Conservation (phyloP, 2,888 invertebrate genomes). For the Caenorhabditis angaria region DNA sequence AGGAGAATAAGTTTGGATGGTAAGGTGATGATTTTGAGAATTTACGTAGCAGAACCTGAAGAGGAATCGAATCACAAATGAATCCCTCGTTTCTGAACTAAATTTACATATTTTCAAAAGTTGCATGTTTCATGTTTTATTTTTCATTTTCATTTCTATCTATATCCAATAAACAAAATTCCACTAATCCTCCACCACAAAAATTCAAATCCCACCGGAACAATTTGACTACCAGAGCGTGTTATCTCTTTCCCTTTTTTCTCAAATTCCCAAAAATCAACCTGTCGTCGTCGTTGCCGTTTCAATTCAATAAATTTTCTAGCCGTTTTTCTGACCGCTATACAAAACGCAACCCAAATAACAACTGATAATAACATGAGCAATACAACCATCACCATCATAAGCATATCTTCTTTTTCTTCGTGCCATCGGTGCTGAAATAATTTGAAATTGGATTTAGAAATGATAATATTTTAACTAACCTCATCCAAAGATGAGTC, state of each 20-base stretch:
- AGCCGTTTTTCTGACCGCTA: constrained; percentile 57
- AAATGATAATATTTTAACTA: background rate
- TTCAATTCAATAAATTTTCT: constrained; percentile 56
- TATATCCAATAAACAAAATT: no score
- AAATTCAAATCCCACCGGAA: background rate
- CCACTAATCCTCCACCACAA: no score
- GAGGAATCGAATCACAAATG: no score
- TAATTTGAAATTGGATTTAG: background rate
- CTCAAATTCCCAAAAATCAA: no score
- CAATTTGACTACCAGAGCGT: background rate
- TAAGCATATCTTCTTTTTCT: constrained; percentile 46
- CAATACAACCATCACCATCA: constrained; percentile 54
- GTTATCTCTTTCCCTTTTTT: no score
- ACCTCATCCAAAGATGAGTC: constrained; percentile 41
- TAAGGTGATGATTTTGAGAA: no score
- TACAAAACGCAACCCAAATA: constrained; percentile 63
- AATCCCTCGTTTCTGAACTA: no score
- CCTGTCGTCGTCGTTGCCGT: constrained; percentile 58
- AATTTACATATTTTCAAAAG: no score
- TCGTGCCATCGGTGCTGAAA: constrained; percentile 40
- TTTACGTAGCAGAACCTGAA: no score
- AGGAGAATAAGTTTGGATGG: no score
- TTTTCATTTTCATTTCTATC: no score
- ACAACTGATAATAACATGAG: constrained; percentile 60
- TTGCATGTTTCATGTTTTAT: no score